Evolutionary conservation across 2,113 vertebrate genomes (phyloP).

Genomic region (Phaethon lepturus): DNA sequence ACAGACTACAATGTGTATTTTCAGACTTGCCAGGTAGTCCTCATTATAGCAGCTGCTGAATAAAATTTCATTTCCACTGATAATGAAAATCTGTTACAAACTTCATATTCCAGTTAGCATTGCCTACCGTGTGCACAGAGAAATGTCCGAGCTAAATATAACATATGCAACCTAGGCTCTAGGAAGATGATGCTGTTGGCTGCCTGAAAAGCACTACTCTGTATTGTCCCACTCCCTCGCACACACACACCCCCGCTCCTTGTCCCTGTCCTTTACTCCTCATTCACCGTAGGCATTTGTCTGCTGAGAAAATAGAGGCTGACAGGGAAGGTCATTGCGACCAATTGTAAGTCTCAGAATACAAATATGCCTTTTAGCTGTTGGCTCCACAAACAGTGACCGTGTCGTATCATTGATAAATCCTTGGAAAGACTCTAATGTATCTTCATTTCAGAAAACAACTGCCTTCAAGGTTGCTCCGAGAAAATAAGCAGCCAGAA

Average conservation of each 20-base stretch:
- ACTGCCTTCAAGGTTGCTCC: conserved; percentile 77
- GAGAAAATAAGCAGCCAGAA: conserved; percentile 71
- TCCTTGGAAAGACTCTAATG: conserved; percentile 79
- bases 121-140: background rate
- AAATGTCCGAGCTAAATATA: background rate
- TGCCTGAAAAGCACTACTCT: background rate
- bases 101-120: background rate
- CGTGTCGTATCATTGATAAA: conserved; percentile 77
- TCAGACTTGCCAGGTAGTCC: background rate
- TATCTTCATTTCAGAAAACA: conserved; percentile 82
- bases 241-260: background rate
- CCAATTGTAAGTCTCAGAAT: conserved; percentile 68
- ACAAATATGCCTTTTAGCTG: conserved; percentile 77
- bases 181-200: background rate
- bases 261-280: conserved; percentile 58
- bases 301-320: conserved; percentile 70
- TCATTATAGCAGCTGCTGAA: background rate
- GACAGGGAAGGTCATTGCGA: conserved; percentile 80
- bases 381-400: conserved; percentile 67
- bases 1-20: background rate
- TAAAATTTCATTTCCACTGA: background rate
- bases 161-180: background rate
- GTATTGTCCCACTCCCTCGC: background rate
- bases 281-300: conserved; percentile 68
- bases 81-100: background rate